phyloP scores from a whole-genome alignment of 2,888 invertebrate genomes.

The Philereme transversata region DNA sequence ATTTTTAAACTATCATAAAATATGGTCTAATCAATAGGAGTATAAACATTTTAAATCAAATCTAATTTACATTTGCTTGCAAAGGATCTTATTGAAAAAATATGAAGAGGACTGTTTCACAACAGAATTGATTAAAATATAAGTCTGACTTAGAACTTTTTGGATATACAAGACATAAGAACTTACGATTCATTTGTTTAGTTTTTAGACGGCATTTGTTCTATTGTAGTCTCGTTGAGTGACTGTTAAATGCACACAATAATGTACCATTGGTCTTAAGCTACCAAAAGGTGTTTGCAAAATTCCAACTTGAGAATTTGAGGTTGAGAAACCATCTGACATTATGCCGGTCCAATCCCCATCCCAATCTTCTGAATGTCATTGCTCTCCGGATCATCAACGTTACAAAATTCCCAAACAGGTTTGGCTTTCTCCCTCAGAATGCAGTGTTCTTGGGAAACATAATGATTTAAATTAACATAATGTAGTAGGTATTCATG shows the following conservation, averaged over 20 bases:
- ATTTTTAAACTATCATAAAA: too few relatives aligned
- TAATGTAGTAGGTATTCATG: conserved; percentile 41
- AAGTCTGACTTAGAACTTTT: too few relatives aligned
- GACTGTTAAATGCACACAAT: not conserved
- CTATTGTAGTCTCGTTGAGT: too few relatives aligned
- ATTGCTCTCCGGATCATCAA: conserved; percentile 40
- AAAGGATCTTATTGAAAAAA: too few relatives aligned
- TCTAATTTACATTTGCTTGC: too few relatives aligned
- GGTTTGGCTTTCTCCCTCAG: conserved; percentile 63
- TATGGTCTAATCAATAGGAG: too few relatives aligned
- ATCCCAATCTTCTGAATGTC: conserved; percentile 34
- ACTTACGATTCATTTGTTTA: too few relatives aligned
- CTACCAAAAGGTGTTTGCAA: conserved; percentile 16
- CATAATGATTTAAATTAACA: conserved; percentile 60
- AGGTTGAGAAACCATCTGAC: conserved; percentile 32
- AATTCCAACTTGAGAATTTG: conserved; percentile 19
- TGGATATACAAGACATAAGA: too few relatives aligned
- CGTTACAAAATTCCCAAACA: conserved; percentile 62
- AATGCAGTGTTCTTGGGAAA: conserved; percentile 65
- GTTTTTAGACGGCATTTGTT: too few relatives aligned
- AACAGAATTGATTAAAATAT: too few relatives aligned
- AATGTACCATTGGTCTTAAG: not conserved
- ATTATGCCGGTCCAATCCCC: conserved; percentile 26
- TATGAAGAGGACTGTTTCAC: too few relatives aligned
- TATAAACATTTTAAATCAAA: too few relatives aligned